Evolutionary conservation across 2,888 invertebrate species (phyloP), one percentile per base, ranked within the genome.

Genomic region (Apotomis turbidana): DNA sequence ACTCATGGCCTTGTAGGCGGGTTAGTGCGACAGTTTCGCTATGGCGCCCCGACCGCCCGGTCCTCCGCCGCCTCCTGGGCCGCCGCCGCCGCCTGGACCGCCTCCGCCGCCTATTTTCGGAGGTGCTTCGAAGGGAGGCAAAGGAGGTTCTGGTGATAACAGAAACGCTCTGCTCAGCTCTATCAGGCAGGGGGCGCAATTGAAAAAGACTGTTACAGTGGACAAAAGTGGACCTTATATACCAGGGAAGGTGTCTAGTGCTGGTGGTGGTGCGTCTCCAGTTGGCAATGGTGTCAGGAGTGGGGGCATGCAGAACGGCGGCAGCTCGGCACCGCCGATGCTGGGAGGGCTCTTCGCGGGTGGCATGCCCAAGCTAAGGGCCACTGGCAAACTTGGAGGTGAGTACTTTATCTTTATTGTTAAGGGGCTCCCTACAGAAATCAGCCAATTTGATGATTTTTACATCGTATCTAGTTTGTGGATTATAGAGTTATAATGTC

Each of bases 191-290:
- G 98, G 98, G 71, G 91, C 96, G 67, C 95, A 95, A 81, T 91
- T 98, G 77, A 98, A 97, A 88, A 98, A 98, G 90, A 94, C 97
- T 68, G 96, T 96, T 0, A 98, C 98, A n/a, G 96, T 97, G 81
- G 98, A 98, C 86, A 97, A 97, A 89, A 98, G 98, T 95, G 96
- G 95, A 67, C 98, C 98, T 0, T 87, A 95, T 64, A 91, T 97
- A 78, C 93, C 95, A 79, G 97, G 97, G 89, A 95, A 94, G 88
- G 90, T 85, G 76, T 79, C 89, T 75, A 85, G 84, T 83, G 83
- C 78, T 36, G 75, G 84, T n/a, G 81, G 80, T 76, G 82, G 84
- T 80, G 80, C 83, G 1, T 78, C 87, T 1, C 79, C 86, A 0
- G 82, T 87, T 64, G 90, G 90, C 3, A 90, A 89, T 80, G 87